phyloP scores from a whole-genome alignment of 2,888 invertebrate genomes.

The Noctua janthe region DNA sequence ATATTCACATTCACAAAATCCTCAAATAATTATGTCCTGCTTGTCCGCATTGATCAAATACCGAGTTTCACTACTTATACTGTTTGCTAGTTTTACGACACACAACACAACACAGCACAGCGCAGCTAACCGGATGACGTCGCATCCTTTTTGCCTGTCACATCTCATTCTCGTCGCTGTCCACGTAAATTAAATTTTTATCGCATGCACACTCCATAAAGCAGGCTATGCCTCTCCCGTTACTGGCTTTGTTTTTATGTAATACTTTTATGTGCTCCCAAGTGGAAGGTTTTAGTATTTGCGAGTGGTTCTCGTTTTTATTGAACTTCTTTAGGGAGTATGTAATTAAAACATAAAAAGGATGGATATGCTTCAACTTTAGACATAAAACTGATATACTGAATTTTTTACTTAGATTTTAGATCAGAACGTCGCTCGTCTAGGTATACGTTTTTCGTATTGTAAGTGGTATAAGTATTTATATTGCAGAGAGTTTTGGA shows the following conservation, averaged over 20 bases:
- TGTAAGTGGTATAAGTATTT: not conserved
- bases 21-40: not conserved
- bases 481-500: not conserved
- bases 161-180: constrained; percentile 55
- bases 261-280: constrained; percentile 45
- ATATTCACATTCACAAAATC: not conserved
- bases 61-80: not conserved
- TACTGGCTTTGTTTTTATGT: constrained; percentile 44
- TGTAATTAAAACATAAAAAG: constrained; percentile 15
- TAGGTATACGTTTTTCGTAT: not conserved
- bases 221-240: constrained; percentile 44
- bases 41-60: not conserved
- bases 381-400: not conserved
- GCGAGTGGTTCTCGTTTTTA: constrained; percentile 39
- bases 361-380: not conserved
- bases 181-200: constrained; percentile 74
- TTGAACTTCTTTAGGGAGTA: constrained; percentile 23
- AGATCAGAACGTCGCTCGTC: not conserved
- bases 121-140: constrained; percentile 37
- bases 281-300: constrained; percentile 39
- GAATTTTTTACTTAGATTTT: constrained; percentile 2
- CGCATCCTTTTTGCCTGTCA: constrained; percentile 57
- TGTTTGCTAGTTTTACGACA: constrained; percentile 8
- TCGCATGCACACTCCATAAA: constrained; percentile 73
- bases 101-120: not conserved